These are phyloP conservation scores for Drosophila sucinea DNA, from an alignment of 1,140 invertebrate genomes.

Conservation along the genomic window DNA sequence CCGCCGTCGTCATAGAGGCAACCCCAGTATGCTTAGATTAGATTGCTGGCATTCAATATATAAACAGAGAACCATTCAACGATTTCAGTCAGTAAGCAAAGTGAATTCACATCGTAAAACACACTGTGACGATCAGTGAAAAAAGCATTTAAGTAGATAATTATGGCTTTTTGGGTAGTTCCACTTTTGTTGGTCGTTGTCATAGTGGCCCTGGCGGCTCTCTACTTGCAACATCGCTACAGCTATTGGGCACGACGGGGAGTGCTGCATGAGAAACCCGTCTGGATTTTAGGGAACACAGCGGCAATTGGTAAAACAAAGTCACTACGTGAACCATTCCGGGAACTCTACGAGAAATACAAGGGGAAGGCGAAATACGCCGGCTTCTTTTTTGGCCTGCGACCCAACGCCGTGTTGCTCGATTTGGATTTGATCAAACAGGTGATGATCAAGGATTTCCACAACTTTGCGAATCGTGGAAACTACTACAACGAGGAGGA, in stretches of 20 bases:
- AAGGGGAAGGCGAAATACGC: constrained; percentile 56
- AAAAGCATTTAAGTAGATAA: background rate
- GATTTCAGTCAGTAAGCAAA: background rate
- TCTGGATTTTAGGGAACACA: constrained; percentile 75
- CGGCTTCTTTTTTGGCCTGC: constrained; percentile 52
- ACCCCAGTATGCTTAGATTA: background rate
- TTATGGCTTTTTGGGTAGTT: background rate
- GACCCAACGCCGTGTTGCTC: constrained; percentile 43
- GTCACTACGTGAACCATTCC: constrained; percentile 37
- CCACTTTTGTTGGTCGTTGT: constrained; percentile 11
- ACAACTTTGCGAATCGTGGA: constrained; percentile 84
- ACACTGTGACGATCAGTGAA: background rate
- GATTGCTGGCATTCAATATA: background rate
- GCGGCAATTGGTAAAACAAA: constrained; percentile 37
- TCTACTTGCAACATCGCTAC: constrained; percentile 36
- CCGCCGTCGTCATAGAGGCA: background rate
- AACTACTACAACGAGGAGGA: constrained; percentile 82
- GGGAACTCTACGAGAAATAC: constrained; percentile 70
- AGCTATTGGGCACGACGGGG: constrained; percentile 80
- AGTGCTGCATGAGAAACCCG: constrained; percentile 76
- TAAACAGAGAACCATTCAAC: background rate
- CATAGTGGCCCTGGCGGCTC: background rate
- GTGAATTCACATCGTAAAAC: background rate
- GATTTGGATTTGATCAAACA: constrained; percentile 86
- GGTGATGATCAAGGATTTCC: constrained; percentile 86